A percentile compares a stretch with the other conserved stretches of the same genome.
Conservation (phyloP, 2,797 vertebrate genomes). For the Danio tinwini region DNA sequence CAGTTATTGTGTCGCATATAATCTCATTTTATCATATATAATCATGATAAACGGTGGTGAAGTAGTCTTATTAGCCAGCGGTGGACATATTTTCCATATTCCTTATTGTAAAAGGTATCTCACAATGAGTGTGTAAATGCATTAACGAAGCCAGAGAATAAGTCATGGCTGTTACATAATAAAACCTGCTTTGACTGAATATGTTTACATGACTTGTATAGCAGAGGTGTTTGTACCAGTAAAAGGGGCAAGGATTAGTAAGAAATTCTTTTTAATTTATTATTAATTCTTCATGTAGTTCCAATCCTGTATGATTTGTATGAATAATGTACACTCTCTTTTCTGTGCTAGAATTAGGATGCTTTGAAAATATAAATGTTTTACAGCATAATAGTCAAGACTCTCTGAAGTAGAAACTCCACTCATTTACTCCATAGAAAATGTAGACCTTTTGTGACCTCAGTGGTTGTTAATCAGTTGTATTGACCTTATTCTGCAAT, state of each 20-base stretch:
- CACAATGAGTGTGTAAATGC: neutral
- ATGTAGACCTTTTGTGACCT: too few relatives aligned
- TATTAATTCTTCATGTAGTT: neutral
- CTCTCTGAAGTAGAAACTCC: too few relatives aligned
- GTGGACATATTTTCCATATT: constrained; percentile 3
- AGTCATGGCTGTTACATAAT: constrained; percentile 14
- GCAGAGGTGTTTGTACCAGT: neutral
- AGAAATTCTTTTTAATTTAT: neutral
- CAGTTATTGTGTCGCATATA: constrained; percentile 48
- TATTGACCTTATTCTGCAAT: too few relatives aligned
- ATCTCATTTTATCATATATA: constrained; percentile 38
- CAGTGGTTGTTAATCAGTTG: too few relatives aligned
- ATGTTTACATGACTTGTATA: neutral
- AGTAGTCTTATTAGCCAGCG: constrained; percentile 27
- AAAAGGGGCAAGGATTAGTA: neutral
- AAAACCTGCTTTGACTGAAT: neutral
- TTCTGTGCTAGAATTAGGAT: neutral
- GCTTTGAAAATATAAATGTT: neutral
- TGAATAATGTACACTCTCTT: neutral
- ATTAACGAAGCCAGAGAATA: constrained; percentile 20
- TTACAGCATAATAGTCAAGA: too few relatives aligned
- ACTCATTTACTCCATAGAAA: too few relatives aligned
- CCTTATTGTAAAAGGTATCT: neutral
- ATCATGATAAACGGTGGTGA: constrained; percentile 51
- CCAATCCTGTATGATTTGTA: neutral